These are phyloP conservation scores for Enteromius afrohamiltoni DNA, from an alignment of 2,797 vertebrate genomes.

Conservation along the genomic window DNA sequence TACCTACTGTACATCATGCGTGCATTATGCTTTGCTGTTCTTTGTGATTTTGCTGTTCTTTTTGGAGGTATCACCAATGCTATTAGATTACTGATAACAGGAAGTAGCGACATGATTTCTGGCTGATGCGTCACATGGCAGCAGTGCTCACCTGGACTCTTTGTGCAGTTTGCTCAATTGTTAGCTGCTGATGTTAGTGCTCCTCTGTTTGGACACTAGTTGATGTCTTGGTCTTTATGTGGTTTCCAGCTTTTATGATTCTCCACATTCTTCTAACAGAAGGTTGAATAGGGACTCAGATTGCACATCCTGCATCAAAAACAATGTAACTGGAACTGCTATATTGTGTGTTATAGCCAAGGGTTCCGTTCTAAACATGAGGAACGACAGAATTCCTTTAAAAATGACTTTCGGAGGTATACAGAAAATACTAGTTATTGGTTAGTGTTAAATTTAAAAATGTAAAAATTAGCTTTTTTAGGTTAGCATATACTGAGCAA, in stretches of 20 bases:
- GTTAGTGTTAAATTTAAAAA: not conserved
- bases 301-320: constrained; percentile 10
- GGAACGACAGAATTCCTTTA: not conserved
- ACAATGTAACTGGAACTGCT: not conserved
- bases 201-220: constrained; percentile 21
- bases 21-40: not conserved
- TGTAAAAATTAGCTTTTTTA: not conserved
- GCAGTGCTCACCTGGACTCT: constrained; percentile 34
- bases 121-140: constrained; percentile 4
- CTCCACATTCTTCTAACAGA: not conserved
- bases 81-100: constrained; percentile 9
- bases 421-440: not conserved
- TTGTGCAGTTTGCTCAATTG: constrained; percentile 19
- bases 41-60: not conserved
- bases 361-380: not conserved
- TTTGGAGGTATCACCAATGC: not conserved
- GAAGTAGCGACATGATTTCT: constrained; percentile 23
- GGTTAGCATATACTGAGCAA: not conserved
- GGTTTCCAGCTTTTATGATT: constrained; percentile 18
- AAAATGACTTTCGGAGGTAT: not conserved
- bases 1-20: not conserved
- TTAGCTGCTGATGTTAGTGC: constrained; percentile 5
- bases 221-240: constrained; percentile 30
- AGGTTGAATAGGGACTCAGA: constrained; percentile 14
- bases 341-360: not conserved